Conservation (phyloP, 1,140 invertebrate genomes). For the Trialeurodes vaporariorum region DNA sequence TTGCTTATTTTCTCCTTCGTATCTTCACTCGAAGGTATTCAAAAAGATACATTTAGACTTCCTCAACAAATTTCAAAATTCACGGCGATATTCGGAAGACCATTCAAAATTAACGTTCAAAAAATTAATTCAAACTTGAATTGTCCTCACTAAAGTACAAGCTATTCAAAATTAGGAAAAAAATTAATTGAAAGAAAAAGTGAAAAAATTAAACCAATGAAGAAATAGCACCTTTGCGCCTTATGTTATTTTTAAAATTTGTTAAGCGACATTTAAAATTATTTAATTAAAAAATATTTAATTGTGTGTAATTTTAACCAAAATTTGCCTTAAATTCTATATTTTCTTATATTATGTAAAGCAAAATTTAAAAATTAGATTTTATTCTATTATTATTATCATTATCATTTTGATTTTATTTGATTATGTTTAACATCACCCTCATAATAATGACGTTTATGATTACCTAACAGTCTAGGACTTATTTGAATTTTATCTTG, state of each 20-base stretch:
- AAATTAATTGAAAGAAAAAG: background rate
- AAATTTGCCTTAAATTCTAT: conserved; percentile 1
- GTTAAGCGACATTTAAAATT: background rate
- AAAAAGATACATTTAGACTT: background rate
- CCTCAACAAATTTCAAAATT: background rate
- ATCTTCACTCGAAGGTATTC: background rate
- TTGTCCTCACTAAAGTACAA: background rate
- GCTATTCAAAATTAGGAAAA: background rate
- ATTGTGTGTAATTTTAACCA: conserved; percentile 1
- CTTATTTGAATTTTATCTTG: background rate
- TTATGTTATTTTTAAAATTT: background rate
- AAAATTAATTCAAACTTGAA: background rate
- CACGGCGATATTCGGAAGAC: background rate
- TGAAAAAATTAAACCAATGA: background rate
- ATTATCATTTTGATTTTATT: background rate
- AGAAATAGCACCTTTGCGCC: background rate
- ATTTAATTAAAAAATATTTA: conserved; percentile 1
- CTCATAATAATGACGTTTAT: too few species aligned
- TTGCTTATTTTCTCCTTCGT: background rate
- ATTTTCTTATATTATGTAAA: conserved; percentile 1
- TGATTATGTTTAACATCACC: background rate
- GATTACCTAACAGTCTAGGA: background rate
- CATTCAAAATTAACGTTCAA: background rate
- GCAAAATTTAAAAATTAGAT: background rate
- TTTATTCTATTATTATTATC: background rate